These are phyloP conservation scores for Stomatorhinus ivindoensis DNA, from an alignment of 2,113 vertebrate genomes.

Conservation along the genomic window DNA sequence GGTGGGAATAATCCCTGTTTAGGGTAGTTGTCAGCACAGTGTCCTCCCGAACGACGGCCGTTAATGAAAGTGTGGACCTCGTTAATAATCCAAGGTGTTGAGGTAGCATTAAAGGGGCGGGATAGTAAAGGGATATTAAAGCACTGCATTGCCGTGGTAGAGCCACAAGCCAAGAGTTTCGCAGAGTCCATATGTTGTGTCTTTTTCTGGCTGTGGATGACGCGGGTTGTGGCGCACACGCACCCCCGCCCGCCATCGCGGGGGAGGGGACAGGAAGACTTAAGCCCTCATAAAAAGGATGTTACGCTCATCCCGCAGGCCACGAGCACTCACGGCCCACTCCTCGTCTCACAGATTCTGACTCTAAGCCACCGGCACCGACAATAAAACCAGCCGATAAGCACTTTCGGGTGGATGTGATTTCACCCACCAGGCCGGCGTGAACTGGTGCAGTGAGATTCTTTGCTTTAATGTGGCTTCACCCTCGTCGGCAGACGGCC, in stretches of 20 bases:
- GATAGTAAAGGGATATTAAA: background rate
- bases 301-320: background rate
- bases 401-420: background rate
- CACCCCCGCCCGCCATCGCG: background rate
- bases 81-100: background rate
- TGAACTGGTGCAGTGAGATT: background rate
- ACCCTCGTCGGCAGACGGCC: background rate
- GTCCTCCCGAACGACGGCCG: background rate
- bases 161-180: background rate
- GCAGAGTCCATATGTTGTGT: constrained; percentile 10
- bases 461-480: background rate
- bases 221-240: background rate
- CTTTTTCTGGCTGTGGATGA: constrained; percentile 5
- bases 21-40: background rate
- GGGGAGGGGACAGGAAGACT: background rate
- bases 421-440: background rate
- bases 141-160: background rate
- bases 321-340: background rate
- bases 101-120: background rate
- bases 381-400: background rate
- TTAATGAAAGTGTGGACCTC: background rate
- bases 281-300: background rate
- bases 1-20: background rate
- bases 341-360: background rate
- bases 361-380: background rate